These are phyloP conservation scores for Conus canariensis DNA, from an alignment of 2,888 invertebrate genomes.

Conservation along the genomic window DNA sequence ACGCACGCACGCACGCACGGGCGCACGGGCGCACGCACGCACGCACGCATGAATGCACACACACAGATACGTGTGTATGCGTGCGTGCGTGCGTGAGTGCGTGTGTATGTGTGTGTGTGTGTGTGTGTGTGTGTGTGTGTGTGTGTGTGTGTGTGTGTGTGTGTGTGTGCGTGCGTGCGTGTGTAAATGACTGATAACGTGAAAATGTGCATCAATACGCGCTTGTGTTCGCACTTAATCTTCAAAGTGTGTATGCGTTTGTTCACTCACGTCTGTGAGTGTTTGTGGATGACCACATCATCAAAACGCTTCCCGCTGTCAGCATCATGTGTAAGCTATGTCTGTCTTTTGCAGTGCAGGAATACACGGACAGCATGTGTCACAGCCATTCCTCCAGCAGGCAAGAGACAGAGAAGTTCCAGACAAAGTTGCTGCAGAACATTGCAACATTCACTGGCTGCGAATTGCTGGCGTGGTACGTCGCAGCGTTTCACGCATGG, in stretches of 20 bases:
- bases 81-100: background rate
- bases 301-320: background rate
- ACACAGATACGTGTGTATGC: background rate
- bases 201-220: background rate
- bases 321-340: background rate
- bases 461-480: slow-evolving; percentile 7
- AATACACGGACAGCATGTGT: background rate
- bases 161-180: background rate
- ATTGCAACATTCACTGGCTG: slow-evolving; percentile 8
- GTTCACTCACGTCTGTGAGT: background rate
- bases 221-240: background rate
- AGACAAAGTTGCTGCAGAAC: background rate
- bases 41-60: background rate
- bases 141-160: background rate
- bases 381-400: no score
- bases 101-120: background rate
- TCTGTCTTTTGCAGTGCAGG: slow-evolving; percentile 7
- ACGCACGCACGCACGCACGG: no score
- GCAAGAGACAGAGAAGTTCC: background rate
- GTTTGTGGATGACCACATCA: background rate
- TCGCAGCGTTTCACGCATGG: no score
- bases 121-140: background rate
- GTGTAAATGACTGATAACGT: background rate
- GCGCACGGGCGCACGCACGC: no score
- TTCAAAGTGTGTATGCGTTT: background rate